A percentile compares a stretch with the other conserved stretches of the same genome.
phyloP scores from a whole-genome alignment of 2,113 vertebrate genomes.

The Carlito syrichta region DNA sequence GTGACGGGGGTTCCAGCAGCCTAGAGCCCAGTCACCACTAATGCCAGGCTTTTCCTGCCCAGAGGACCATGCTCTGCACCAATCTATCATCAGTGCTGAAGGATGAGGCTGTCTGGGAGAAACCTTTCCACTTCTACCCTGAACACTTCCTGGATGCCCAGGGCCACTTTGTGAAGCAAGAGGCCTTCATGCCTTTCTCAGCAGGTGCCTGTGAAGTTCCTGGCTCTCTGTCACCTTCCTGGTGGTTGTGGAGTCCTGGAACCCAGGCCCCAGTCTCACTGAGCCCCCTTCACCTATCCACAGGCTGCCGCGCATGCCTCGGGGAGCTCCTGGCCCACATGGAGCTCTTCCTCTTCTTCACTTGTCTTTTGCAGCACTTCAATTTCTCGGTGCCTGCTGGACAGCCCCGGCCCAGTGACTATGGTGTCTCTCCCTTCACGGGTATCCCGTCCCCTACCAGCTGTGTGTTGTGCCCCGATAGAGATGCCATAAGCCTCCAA shows the following conservation, averaged over 20 bases:
- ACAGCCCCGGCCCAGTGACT: constrained; percentile 66
- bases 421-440: rapidly evolving
- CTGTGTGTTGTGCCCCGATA: constrained; percentile 69
- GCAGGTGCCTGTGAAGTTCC: constrained; percentile 74
- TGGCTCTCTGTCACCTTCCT: rapidly evolving
- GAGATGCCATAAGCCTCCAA: too few species aligned
- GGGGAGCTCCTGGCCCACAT: too few species aligned
- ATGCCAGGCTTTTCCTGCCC: background rate
- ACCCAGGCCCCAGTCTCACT: background rate
- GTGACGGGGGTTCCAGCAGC: rapidly evolving
- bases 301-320: constrained; percentile 75
- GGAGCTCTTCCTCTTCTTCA: too few species aligned
- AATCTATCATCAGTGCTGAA: constrained; percentile 86
- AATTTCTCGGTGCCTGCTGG: constrained; percentile 45
- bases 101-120: constrained; percentile 84
- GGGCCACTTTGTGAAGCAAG: constrained; percentile 82
- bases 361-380: too few species aligned
- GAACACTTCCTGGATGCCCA: constrained; percentile 85
- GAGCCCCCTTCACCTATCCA: background rate
- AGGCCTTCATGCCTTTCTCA: constrained; percentile 89
- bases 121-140: constrained; percentile 83
- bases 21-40: rapidly evolving
- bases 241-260: rapidly evolving
- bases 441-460: constrained; percentile 54
- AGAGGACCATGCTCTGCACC: constrained; percentile 82